Evolutionary conservation across 2,113 vertebrate species (phyloP).

Genomic region (Geococcyx californianus): DNA sequence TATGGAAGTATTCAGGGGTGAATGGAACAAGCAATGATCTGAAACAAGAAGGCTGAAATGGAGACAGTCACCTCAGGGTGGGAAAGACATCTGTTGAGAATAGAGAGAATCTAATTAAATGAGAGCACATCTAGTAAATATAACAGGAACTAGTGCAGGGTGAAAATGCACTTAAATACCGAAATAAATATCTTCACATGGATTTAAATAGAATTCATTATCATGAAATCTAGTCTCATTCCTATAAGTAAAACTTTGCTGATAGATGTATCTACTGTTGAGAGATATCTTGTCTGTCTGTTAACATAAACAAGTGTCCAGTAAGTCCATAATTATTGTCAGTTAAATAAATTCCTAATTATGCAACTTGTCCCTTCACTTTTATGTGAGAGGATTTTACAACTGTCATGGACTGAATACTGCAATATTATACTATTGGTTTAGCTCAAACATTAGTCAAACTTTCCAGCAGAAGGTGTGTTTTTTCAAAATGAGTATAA

Average conservation of each 20-base stretch:
- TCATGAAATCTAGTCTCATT: neutral
- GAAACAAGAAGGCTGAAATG: neutral
- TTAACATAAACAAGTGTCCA: neutral
- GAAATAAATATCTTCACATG: neutral
- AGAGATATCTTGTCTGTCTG: neutral
- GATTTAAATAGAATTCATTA: neutral
- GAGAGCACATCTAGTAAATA: neutral
- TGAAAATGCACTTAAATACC: neutral
- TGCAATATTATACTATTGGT: neutral
- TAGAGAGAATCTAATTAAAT: neutral
- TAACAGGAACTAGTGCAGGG: neutral
- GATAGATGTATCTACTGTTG: neutral
- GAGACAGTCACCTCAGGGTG: neutral
- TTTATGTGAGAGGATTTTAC: neutral
- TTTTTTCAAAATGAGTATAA: neutral
- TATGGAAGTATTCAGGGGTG: neutral
- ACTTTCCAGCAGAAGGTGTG: neutral
- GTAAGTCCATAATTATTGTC: neutral
- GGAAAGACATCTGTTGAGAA: neutral
- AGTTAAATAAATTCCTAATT: neutral
- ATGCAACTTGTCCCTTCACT: neutral
- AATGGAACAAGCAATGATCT: neutral
- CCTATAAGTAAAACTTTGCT: neutral
- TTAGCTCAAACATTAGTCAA: neutral
- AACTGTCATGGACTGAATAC: neutral